Evolutionary conservation across 1,140 invertebrate genomes (phyloP).

Genomic region (Drosophila pandora): DNA sequence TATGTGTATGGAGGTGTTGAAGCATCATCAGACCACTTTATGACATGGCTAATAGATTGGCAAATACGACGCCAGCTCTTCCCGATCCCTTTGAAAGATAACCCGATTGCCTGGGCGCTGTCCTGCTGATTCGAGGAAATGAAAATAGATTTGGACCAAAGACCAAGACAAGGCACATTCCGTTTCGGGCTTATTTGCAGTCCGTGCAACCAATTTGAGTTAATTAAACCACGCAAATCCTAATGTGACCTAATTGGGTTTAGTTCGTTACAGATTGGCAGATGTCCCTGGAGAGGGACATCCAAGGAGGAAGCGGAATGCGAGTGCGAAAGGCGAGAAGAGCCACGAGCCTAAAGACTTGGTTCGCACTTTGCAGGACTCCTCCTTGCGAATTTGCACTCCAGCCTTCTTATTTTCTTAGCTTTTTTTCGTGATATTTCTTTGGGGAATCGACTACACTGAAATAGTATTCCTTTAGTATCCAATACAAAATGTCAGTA

Average conservation of each 20-base stretch:
- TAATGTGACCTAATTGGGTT: slow-evolving; percentile 76
- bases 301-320: background rate
- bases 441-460: slow-evolving; percentile 20
- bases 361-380: slow-evolving; percentile 43
- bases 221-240: slow-evolving; percentile 77
- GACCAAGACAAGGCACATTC: slow-evolving; percentile 6
- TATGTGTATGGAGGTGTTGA: no score
- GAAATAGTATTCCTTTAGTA: background rate
- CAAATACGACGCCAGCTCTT: background rate
- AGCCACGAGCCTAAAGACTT: slow-evolving; percentile 34
- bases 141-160: slow-evolving; percentile 34
- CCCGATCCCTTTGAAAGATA: slow-evolving; percentile 4
- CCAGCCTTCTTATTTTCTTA: slow-evolving; percentile 19
- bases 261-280: slow-evolving; percentile 52
- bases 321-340: slow-evolving; percentile 11
- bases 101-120: slow-evolving; percentile 15
- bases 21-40: background rate
- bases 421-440: slow-evolving; percentile 19
- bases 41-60: background rate
- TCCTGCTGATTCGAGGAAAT: slow-evolving; percentile 2
- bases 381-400: slow-evolving; percentile 31
- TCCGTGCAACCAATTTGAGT: slow-evolving; percentile 66
- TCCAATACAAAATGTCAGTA: no score
- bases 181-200: slow-evolving; percentile 32
- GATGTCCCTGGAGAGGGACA: slow-evolving; percentile 29